Conservation (phyloP, 2,888 invertebrate species). For the Nephrotoma flavescens region DNA sequence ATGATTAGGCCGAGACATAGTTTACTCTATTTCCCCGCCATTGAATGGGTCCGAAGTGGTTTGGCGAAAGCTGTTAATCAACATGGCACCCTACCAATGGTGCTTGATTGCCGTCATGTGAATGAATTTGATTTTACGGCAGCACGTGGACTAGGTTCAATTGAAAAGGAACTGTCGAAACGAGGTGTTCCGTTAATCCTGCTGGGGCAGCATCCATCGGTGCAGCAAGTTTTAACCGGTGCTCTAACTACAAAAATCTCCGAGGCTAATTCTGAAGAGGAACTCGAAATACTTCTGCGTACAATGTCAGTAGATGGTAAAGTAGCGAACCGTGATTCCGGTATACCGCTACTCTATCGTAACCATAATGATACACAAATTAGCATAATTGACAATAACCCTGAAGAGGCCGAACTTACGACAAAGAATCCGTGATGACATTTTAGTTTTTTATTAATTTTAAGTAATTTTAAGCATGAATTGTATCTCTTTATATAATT, state of each 20-base stretch:
- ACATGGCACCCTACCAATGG: slow-evolving; percentile 58
- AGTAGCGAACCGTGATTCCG: neutral
- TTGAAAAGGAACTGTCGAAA: slow-evolving; percentile 54
- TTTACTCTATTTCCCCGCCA: slow-evolving; percentile 62
- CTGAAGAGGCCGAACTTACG: neutral
- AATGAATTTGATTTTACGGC: slow-evolving; percentile 75
- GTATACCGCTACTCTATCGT: neutral
- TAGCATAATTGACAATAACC: neutral
- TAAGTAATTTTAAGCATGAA: neutral
- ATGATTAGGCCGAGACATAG: slow-evolving; percentile 67
- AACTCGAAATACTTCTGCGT: slow-evolving; percentile 7
- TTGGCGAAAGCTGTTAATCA: slow-evolving; percentile 58
- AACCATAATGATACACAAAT: neutral
- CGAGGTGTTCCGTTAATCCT: slow-evolving; percentile 60
- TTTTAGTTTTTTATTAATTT: neutral
- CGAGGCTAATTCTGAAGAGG: slow-evolving; percentile 8
- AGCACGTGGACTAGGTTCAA: slow-evolving; percentile 65
- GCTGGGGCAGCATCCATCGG: slow-evolving; percentile 30
- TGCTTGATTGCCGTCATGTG: slow-evolving; percentile 68
- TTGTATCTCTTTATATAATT: neutral
- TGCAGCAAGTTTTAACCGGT: slow-evolving; percentile 24
- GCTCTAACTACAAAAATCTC: slow-evolving; percentile 14
- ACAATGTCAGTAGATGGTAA: neutral
- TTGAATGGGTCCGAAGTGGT: slow-evolving; percentile 65
- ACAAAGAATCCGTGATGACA: neutral